These are phyloP conservation scores for Scartelaos histophorus DNA, from an alignment of 2,113 vertebrate genomes.

Conservation along the genomic window DNA sequence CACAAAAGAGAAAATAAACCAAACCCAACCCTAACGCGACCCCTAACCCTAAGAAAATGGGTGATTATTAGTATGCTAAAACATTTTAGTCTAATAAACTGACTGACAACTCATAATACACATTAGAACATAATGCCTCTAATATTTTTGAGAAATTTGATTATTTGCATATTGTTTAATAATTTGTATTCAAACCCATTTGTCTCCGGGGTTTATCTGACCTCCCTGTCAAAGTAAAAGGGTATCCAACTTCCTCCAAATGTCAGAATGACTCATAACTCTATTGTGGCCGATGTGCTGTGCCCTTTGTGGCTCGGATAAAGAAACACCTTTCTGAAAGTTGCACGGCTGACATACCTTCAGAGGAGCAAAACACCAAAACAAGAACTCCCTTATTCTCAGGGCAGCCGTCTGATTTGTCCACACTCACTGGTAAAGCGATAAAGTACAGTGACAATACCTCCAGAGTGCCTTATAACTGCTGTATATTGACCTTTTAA, in stretches of 20 bases:
- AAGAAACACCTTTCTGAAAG: slow-evolving; percentile 45
- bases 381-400: slow-evolving; percentile 51
- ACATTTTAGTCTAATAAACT: too few species aligned
- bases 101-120: too few species aligned
- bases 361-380: slow-evolving; percentile 35
- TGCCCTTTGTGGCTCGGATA: slow-evolving; percentile 31
- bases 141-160: not conserved
- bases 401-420: slow-evolving; percentile 51
- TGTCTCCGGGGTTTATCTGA: slow-evolving; percentile 30
- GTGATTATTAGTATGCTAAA: too few species aligned
- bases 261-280: slow-evolving; percentile 59
- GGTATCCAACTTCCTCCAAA: slow-evolving; percentile 52
- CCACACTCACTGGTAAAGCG: slow-evolving; percentile 45
- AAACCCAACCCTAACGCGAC: too few species aligned
- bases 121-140: not conserved
- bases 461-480: slow-evolving; percentile 58
- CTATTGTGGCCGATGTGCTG: slow-evolving; percentile 46
- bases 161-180: not conserved
- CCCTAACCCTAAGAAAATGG: not conserved
- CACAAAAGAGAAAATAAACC: not conserved
- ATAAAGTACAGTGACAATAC: slow-evolving; percentile 43
- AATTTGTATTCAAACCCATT: too few species aligned
- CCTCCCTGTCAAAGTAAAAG: slow-evolving; percentile 44
- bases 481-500: slow-evolving; percentile 59
- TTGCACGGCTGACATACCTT: slow-evolving; percentile 26